These are phyloP conservation scores for Streptopelia turtur DNA, from an alignment of 2,797 vertebrate genomes.

Conservation along the genomic window DNA sequence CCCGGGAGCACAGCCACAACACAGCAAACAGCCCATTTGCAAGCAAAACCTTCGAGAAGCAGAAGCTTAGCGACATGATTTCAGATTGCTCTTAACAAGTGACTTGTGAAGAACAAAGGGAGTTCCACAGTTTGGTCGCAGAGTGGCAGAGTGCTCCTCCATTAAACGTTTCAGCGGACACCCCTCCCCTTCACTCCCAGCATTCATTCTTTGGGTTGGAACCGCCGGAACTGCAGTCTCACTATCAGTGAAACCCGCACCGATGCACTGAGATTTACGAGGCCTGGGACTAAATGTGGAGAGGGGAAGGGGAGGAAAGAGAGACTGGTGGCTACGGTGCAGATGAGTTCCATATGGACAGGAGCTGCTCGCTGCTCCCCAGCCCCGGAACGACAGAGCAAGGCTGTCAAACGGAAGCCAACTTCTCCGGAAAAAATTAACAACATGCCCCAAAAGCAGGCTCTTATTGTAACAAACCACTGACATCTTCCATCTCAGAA, in stretches of 20 bases:
- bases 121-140: constrained; percentile 2
- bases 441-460: background rate
- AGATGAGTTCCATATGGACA: background rate
- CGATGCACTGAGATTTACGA: constrained; percentile 37
- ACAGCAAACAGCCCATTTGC: background rate
- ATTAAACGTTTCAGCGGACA: background rate
- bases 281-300: background rate
- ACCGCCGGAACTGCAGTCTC: background rate
- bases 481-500: background rate
- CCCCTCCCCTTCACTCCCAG: background rate
- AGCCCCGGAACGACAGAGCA: background rate
- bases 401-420: background rate
- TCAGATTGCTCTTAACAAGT: background rate
- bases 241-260: background rate
- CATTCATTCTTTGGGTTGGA: background rate
- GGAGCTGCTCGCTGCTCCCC: background rate
- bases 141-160: constrained; percentile 30
- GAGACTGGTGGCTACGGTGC: background rate
- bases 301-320: background rate
- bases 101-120: background rate
- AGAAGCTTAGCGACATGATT: background rate
- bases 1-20: background rate
- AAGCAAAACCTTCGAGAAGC: background rate
- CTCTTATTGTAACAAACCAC: background rate
- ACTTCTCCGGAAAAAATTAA: background rate